A percentile compares a stretch with the other conserved stretches of the same genome.
These are phyloP conservation scores for Plutella xylostella DNA, from an alignment of 2,888 invertebrate species.

Conservation along the genomic window DNA sequence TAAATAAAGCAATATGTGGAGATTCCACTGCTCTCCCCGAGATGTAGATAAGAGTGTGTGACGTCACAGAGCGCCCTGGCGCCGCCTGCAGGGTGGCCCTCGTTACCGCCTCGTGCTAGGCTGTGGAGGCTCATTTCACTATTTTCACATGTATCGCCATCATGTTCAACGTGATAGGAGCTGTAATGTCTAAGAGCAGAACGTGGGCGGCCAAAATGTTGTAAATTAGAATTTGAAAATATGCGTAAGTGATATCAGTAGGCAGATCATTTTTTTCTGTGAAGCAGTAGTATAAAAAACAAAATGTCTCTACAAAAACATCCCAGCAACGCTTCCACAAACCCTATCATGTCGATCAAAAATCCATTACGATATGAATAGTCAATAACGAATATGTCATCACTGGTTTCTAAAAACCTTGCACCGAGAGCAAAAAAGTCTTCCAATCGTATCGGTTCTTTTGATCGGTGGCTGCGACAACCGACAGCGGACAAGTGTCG, in stretches of 20 bases:
- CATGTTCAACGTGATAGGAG: no score
- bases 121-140: no score
- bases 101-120: not conserved
- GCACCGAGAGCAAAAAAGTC: not conserved
- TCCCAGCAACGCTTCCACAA: no score
- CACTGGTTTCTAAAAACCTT: not conserved
- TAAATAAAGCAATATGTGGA: constrained; percentile 10
- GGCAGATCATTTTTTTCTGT: no score
- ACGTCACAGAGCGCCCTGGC: constrained; percentile 35
- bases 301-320: no score
- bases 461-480: not conserved
- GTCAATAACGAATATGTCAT: not conserved
- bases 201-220: no score
- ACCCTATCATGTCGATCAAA: no score
- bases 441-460: not conserved
- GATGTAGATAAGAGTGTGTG: constrained; percentile 42
- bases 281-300: no score
- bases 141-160: no score
- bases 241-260: no score
- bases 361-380: not conserved
- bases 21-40: constrained; percentile 28
- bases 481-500: constrained; percentile 1
- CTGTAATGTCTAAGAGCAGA: no score
- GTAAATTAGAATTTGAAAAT: no score
- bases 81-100: constrained; percentile 41